A percentile compares a stretch with the other conserved stretches of the same genome.
These are phyloP conservation scores for Gobionotothen gibberifrons DNA, from an alignment of 2,797 vertebrate genomes.

Conservation along the genomic window DNA sequence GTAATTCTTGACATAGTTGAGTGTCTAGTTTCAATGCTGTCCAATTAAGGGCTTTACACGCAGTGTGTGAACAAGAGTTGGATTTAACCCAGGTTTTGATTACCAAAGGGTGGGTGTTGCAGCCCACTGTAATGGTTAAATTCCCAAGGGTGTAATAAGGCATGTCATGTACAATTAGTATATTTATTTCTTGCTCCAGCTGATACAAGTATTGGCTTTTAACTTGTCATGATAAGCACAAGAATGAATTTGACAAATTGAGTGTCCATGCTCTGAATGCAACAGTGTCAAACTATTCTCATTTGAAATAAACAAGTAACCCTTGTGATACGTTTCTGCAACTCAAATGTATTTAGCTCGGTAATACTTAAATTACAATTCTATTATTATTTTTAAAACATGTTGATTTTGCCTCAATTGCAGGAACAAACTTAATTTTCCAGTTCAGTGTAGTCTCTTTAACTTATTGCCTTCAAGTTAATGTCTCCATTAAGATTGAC, in stretches of 20 bases:
- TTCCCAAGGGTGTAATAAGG: slow-evolving; percentile 32
- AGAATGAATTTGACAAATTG: not conserved
- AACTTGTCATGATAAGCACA: slow-evolving; percentile 8
- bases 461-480: not conserved
- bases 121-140: slow-evolving; percentile 30
- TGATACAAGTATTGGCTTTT: not conserved
- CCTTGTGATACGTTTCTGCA: not conserved
- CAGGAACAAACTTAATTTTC: not conserved
- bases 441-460: not conserved
- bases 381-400: not conserved
- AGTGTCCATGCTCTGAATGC: not conserved
- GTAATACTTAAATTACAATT: not conserved
- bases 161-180: slow-evolving; percentile 15
- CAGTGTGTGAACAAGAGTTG: slow-evolving; percentile 64
- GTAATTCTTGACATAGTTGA: slow-evolving; percentile 54
- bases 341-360: not conserved
- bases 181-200: slow-evolving; percentile 33
- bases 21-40: slow-evolving; percentile 68
- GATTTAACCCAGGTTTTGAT: slow-evolving; percentile 52
- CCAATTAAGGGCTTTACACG: slow-evolving; percentile 69
- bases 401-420: not conserved
- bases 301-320: not conserved
- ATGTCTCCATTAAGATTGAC: not conserved
- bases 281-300: not conserved
- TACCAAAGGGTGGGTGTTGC: slow-evolving; percentile 32